A percentile compares a stretch with the other conserved stretches of the same genome.
Evolutionary conservation across 1,140 invertebrate species (phyloP).

Genomic region (Heliconius eleuchia): DNA sequence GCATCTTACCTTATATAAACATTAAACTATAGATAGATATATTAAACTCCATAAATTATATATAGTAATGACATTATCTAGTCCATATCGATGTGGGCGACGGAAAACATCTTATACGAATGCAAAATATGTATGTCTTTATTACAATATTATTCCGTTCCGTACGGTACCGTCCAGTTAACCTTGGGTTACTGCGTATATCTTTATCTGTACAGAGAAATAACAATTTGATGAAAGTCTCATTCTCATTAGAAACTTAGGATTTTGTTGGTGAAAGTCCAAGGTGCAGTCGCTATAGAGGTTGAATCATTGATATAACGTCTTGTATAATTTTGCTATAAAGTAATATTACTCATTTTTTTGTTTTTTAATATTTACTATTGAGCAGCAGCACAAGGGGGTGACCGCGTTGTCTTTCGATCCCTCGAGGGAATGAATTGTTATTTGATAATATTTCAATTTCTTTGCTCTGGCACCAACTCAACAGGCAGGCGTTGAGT

Average conservation of each 20-base stretch:
- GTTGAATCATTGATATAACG: not conserved
- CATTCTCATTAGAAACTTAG: slow-evolving; percentile 13
- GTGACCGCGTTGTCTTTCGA: no score
- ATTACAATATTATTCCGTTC: slow-evolving; percentile 27
- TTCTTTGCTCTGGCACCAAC: no score
- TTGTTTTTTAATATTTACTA: no score
- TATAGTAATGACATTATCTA: slow-evolving; percentile 1
- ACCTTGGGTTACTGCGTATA: slow-evolving; percentile 23
- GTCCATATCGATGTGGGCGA: slow-evolving; percentile 16
- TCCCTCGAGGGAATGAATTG: no score
- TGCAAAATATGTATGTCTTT: slow-evolving; percentile 28
- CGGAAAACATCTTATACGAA: slow-evolving; percentile 31
- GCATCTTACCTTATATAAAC: no score
- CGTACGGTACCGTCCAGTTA: slow-evolving; percentile 22
- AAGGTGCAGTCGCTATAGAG: not conserved
- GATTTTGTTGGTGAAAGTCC: not conserved
- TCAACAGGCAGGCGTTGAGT: no score
- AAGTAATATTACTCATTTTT: no score
- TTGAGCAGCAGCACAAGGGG: no score
- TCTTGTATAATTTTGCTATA: no score
- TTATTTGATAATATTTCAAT: no score
- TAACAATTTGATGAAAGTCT: slow-evolving; percentile 10
- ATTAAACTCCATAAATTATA: not conserved
- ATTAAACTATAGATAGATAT: not conserved
- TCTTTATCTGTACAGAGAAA: slow-evolving; percentile 5